Percentiles rank a stretch among this genome's conserved stretches.
Evolutionary conservation across 2,797 vertebrate genomes (phyloP).

Genomic region (Toxotes lorentzi): DNA sequence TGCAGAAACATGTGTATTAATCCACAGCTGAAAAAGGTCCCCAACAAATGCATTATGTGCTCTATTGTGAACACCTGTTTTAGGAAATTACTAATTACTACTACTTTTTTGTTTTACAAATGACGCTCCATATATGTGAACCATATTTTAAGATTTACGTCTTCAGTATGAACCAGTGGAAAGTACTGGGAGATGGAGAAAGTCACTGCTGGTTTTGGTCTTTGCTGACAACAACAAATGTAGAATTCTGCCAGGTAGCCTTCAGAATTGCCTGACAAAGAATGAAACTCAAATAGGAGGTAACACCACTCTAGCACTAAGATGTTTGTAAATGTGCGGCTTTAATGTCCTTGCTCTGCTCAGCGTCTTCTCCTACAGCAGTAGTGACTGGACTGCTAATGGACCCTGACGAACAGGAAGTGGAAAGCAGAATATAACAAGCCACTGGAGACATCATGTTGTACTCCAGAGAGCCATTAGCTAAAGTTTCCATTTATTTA

Average conservation of each 20-base stretch:
- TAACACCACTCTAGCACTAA: not conserved
- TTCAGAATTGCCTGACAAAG: not conserved
- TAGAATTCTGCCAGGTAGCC: not conserved
- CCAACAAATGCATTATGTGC: not conserved
- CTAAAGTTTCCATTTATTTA: constrained; percentile 76
- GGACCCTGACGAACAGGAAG: constrained; percentile 73
- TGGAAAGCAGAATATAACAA: constrained; percentile 76
- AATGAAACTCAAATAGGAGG: not conserved
- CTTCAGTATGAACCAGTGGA: not conserved
- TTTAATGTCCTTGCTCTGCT: constrained; percentile 33
- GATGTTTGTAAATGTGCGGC: constrained; percentile 37
- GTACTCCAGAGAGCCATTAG: constrained; percentile 78
- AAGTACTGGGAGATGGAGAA: not conserved
- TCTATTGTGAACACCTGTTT: not conserved
- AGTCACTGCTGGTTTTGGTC: not conserved
- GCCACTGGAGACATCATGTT: constrained; percentile 68
- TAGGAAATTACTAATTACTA: not conserved
- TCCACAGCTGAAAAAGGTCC: constrained; percentile 1
- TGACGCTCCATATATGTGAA: not conserved
- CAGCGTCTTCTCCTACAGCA: constrained; percentile 25
- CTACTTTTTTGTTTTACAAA: not conserved
- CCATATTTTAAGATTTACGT: not conserved
- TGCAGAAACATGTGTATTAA: not conserved
- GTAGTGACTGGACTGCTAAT: constrained; percentile 62
- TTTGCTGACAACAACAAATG: not conserved